These are phyloP conservation scores for Himalopsyche tibetana DNA, from an alignment of 2,888 invertebrate species.

Conservation along the genomic window DNA sequence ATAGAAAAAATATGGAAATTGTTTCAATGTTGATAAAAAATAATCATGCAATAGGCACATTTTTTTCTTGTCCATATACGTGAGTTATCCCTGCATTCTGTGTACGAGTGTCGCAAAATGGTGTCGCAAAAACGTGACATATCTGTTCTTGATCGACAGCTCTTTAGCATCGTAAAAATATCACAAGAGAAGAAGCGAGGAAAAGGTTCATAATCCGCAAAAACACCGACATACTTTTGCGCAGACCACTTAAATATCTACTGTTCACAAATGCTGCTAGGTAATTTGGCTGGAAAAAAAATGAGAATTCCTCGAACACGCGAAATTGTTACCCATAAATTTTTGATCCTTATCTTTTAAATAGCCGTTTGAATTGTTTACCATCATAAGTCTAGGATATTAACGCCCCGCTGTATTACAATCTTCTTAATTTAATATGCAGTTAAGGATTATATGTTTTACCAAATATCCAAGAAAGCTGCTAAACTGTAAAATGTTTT, in stretches of 20 bases:
- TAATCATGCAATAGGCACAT: too few species aligned
- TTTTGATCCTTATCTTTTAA: background rate
- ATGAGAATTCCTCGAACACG: background rate
- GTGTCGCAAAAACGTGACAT: background rate
- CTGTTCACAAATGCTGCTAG: background rate
- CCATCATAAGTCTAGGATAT: too few species aligned
- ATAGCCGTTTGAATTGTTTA: background rate
- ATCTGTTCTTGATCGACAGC: constrained; percentile 8
- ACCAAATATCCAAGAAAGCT: too few species aligned
- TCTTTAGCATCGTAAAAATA: background rate
- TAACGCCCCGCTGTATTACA: too few species aligned
- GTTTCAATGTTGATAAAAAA: too few species aligned
- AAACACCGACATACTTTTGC: background rate
- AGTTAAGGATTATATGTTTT: too few species aligned
- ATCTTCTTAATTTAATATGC: too few species aligned
- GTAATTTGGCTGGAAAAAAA: background rate
- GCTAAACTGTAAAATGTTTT: too few species aligned
- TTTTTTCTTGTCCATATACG: too few species aligned
- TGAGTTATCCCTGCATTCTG: background rate
- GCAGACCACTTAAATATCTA: background rate
- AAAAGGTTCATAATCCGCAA: constrained; percentile 3
- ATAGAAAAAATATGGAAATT: too few species aligned
- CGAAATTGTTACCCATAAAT: background rate
- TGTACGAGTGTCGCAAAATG: background rate
- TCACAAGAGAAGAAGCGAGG: background rate